phyloP scores from a whole-genome alignment of 2,888 invertebrate genomes.

The Andrena marginata region DNA sequence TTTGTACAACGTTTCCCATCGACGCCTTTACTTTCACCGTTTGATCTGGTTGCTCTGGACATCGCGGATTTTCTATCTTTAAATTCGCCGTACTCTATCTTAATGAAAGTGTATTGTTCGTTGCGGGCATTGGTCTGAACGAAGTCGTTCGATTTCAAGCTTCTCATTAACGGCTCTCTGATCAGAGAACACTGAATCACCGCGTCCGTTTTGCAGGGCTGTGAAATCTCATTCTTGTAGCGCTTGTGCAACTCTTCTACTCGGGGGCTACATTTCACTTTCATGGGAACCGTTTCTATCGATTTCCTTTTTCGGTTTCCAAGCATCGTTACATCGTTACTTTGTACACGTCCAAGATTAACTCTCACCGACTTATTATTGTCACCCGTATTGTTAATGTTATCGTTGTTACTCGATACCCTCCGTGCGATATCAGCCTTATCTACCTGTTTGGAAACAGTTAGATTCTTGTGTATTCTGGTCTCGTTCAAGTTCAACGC shows the following conservation, averaged over 20 bases:
- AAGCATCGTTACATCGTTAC: background rate
- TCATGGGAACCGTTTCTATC: slow-evolving; percentile 2
- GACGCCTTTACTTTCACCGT: slow-evolving; percentile 25
- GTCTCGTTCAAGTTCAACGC: slow-evolving; percentile 8
- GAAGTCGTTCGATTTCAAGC: slow-evolving; percentile 5
- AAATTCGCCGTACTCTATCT: slow-evolving; percentile 45
- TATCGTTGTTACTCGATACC: slow-evolving; percentile 11
- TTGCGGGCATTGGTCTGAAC: slow-evolving; percentile 23
- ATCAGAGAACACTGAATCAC: slow-evolving; percentile 76
- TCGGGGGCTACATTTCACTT: slow-evolving; percentile 4
- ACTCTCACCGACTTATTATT: slow-evolving; percentile 6
- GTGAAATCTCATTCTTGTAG: slow-evolving; percentile 16
- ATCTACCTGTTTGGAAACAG: slow-evolving; percentile 9
- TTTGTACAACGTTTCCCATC: slow-evolving; percentile 3
- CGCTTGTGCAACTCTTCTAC: background rate
- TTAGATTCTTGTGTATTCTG: slow-evolving; percentile 21
- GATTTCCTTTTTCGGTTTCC: slow-evolving; percentile 34
- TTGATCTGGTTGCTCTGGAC: slow-evolving; percentile 19
- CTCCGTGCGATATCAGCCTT: background rate
- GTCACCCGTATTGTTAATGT: background rate
- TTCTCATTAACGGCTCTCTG: slow-evolving; percentile 47
- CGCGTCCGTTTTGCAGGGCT: slow-evolving; percentile 65
- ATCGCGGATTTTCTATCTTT: slow-evolving; percentile 42
- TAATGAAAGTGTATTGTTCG: slow-evolving; percentile 52
- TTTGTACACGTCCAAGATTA: slow-evolving; percentile 5